These are phyloP conservation scores for Rhingia campestris DNA, from an alignment of 2,888 invertebrate species.

Conservation along the genomic window DNA sequence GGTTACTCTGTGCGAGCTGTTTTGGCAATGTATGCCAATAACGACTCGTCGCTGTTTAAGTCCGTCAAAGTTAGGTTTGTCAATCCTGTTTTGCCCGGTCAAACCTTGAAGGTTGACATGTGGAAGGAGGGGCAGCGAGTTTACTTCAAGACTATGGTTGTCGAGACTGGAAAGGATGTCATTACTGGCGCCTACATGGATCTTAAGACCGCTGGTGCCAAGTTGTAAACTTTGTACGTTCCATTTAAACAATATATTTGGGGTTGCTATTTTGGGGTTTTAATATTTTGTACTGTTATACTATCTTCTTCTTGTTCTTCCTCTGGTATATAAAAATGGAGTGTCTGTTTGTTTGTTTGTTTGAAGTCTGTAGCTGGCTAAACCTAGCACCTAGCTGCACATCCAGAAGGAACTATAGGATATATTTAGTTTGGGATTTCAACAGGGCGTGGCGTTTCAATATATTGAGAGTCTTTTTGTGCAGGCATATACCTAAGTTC, in stretches of 20 bases:
- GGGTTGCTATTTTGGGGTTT: slow-evolving; percentile 28
- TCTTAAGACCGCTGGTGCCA: slow-evolving; percentile 86
- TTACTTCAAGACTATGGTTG: slow-evolving; percentile 91
- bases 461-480: too few relatives aligned
- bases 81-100: slow-evolving; percentile 96
- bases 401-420: too few relatives aligned
- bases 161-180: slow-evolving; percentile 91
- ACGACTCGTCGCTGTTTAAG: slow-evolving; percentile 91
- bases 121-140: slow-evolving; percentile 93
- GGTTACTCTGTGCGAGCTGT: slow-evolving; percentile 90
- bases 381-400: too few relatives aligned
- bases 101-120: slow-evolving; percentile 96
- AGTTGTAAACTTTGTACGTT: slow-evolving; percentile 77
- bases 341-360: too few relatives aligned
- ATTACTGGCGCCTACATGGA: slow-evolving; percentile 95
- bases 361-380: too few relatives aligned
- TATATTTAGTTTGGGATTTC: too few relatives aligned
- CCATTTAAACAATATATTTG: neutral
- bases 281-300: neutral
- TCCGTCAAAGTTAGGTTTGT: slow-evolving; percentile 96
- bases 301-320: slow-evolving; percentile 49
- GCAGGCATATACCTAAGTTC: too few relatives aligned
- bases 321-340: slow-evolving; percentile 92
- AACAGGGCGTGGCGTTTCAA: too few relatives aligned
- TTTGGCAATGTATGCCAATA: slow-evolving; percentile 89